These are phyloP conservation scores for Karalla daura DNA, from an alignment of 2,797 vertebrate species.

Conservation along the genomic window DNA sequence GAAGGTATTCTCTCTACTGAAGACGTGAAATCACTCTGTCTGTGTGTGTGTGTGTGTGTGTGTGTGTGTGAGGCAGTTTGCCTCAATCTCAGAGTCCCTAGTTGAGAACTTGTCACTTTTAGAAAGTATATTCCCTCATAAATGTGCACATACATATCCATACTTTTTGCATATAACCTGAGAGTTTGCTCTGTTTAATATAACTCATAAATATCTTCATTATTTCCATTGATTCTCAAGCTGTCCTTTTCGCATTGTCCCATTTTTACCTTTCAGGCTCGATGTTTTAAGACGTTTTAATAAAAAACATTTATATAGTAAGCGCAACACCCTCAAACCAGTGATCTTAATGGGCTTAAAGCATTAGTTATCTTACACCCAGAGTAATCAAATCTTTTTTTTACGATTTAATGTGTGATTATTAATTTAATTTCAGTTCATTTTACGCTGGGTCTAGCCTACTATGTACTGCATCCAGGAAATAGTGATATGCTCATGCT, in stretches of 20 bases:
- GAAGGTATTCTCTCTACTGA: slow-evolving; percentile 30
- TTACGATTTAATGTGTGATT: neutral
- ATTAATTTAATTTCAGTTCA: neutral
- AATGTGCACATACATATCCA: neutral
- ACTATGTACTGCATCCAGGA: neutral
- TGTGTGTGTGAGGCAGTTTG: neutral
- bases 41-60: neutral
- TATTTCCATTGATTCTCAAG: slow-evolving; percentile 1
- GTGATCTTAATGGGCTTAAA: neutral
- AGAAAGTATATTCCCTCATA: neutral
- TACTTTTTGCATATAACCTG: neutral
- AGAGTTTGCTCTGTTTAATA: neutral
- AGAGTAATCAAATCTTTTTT: neutral
- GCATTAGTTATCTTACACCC: neutral
- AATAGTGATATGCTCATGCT: neutral
- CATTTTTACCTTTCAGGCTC: slow-evolving; percentile 3
- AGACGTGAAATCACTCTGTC: too few relatives aligned
- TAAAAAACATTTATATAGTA: neutral
- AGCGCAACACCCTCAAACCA: neutral
- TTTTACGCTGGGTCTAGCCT: neutral
- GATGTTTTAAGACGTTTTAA: slow-evolving; percentile 1
- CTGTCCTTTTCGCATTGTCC: neutral
- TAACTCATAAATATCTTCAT: neutral
- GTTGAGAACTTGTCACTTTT: neutral
- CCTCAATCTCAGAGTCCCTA: neutral